Conservation (phyloP, 2,888 invertebrate genomes). For the Dusona sp. region DNA sequence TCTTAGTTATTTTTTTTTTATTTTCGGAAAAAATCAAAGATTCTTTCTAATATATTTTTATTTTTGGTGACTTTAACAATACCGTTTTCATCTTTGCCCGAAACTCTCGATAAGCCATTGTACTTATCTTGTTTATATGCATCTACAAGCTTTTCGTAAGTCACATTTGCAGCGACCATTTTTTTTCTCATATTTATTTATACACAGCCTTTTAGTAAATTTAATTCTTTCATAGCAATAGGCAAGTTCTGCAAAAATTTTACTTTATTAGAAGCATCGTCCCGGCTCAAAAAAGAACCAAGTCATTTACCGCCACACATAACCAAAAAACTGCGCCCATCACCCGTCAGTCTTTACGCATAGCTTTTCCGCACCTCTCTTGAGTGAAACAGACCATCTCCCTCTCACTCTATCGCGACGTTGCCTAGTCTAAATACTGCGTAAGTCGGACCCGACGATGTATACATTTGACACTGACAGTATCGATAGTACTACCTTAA, state of each 20-base stretch:
- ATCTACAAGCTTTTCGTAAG: slow-evolving; percentile 44
- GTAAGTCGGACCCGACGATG: no score
- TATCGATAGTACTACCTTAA: no score
- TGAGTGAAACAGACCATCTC: no score
- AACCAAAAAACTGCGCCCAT: no score
- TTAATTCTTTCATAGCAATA: slow-evolving; percentile 45
- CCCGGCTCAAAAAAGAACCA: slow-evolving; percentile 43
- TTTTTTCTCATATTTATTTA: slow-evolving; percentile 61
- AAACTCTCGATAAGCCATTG: slow-evolving; percentile 21
- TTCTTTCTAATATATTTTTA: slow-evolving; percentile 48
- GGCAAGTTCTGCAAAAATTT: slow-evolving; percentile 53
- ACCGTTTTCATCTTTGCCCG: slow-evolving; percentile 46
- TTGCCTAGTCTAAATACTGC: no score
- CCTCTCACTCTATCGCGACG: no score
- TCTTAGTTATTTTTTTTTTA: no score
- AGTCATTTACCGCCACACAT: not conserved
- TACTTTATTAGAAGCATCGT: slow-evolving; percentile 63
- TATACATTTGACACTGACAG: no score
- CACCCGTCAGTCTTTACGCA: no score
- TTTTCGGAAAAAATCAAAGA: slow-evolving; percentile 42
- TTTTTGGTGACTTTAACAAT: slow-evolving; percentile 55
- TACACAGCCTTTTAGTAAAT: slow-evolving; percentile 46
- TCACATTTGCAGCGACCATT: slow-evolving; percentile 56
- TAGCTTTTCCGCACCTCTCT: no score
- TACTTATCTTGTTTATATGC: slow-evolving; percentile 38